Conservation (phyloP, 37 sponge, comb jelly and placozoan genomes). For the Chondrilla cf. caribensis region DNA sequence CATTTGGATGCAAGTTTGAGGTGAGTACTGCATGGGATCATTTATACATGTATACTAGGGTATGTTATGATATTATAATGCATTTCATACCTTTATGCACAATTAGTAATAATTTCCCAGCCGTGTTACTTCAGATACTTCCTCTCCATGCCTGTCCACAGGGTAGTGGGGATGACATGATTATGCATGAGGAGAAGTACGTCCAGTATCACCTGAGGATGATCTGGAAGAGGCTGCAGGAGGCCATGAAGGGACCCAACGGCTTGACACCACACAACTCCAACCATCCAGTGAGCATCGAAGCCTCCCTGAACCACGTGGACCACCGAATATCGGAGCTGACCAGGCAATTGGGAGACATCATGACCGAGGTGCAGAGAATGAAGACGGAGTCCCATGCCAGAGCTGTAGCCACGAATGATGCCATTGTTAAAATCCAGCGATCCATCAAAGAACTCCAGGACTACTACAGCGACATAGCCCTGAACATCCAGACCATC, state of each 20-base stretch:
- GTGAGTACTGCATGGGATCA: slow-evolving; percentile 3
- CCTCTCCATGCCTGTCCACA: neutral
- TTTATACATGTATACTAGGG: neutral
- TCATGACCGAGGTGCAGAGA: neutral
- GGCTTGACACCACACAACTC: neutral
- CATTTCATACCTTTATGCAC: no score
- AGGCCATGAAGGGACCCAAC: neutral
- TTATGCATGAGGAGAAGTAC: neutral
- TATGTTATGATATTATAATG: no score
- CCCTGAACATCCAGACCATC: slow-evolving; percentile 59
- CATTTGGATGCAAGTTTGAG: slow-evolving; percentile 31
- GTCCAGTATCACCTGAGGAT: neutral
- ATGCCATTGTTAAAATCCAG: slow-evolving; percentile 41
- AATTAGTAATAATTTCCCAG: no score
- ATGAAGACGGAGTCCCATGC: neutral
- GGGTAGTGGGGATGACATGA: slow-evolving; percentile 3
- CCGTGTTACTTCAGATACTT: no score
- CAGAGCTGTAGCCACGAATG: neutral
- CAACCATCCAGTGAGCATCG: neutral
- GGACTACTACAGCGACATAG: slow-evolving; percentile 51
- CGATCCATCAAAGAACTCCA: slow-evolving; percentile 41
- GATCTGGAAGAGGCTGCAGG: neutral
- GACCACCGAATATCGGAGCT: neutral
- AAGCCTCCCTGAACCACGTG: neutral
- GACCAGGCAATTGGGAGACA: neutral